phyloP scores from a whole-genome alignment of 1,140 invertebrate genomes.

The Hestina assimilis region DNA sequence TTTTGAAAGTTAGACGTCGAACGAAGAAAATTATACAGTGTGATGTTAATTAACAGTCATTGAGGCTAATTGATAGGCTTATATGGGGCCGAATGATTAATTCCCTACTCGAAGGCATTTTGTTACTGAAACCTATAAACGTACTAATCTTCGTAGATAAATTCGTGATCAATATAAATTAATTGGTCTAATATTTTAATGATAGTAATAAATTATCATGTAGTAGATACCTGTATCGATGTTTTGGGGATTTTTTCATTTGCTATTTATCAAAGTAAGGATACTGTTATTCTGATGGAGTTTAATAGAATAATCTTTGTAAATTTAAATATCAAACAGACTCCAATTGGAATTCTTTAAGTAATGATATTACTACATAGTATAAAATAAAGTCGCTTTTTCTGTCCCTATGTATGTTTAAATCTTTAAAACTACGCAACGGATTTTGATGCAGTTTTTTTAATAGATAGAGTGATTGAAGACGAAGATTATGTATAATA shows the following conservation, averaged over 20 bases:
- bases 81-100: constrained; percentile 37
- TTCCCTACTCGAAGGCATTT: constrained; percentile 24
- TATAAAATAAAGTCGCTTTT: too few species aligned
- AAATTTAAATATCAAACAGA: too few species aligned
- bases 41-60: constrained; percentile 46
- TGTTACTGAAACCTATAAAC: constrained; percentile 23
- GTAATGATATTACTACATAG: too few species aligned
- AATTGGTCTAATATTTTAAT: constrained; percentile 30
- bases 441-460: too few species aligned
- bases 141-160: constrained; percentile 19
- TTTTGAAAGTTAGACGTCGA: constrained; percentile 40
- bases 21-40: constrained; percentile 36
- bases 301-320: too few species aligned
- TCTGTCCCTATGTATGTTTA: too few species aligned
- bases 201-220: constrained; percentile 18
- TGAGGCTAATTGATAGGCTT: constrained; percentile 45
- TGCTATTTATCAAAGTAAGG: not conserved
- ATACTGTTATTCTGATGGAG: not conserved
- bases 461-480: too few species aligned
- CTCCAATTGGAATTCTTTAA: too few species aligned
- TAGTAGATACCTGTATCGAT: not conserved
- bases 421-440: too few species aligned
- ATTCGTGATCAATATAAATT: constrained; percentile 30
- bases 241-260: not conserved
- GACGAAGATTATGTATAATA: too few species aligned